Evolutionary conservation across 2,797 vertebrate species (phyloP), one percentile per base, ranked within the genome.

Genomic region (Vipera latastei): DNA sequence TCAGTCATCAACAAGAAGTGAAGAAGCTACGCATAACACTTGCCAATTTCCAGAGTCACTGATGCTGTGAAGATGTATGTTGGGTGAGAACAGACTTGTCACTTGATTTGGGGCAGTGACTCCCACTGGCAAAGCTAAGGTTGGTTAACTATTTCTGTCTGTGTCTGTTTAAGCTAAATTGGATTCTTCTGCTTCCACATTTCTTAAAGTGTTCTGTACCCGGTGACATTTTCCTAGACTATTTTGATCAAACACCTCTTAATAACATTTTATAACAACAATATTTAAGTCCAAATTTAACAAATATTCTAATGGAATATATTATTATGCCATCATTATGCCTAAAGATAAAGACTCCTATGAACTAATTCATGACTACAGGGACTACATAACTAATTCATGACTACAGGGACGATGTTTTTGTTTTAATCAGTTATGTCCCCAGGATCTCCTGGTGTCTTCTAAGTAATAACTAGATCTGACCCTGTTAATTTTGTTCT

Each of bases 1-100:
- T 7, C 91, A 96, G 93, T 95, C 94, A 96, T 96, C 95, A 96
- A 91, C 20, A 93, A 93, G 91, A 96, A 89, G 93, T 90, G 94
- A 94, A 91, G 55, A 95, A 95, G 94, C 95, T 91, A 96, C 92
- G 95, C n/a, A 96, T 93, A 96, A 95, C 94, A 96, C 94, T 97
- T 95, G 96, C 96, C 96, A 96, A 96, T 97, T 97, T 97, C 93
- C 95, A 96, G 95, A 96, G 94, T 91, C 95, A 95, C 92, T 95
- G 96, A 96, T 96, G 96, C 91, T 0, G 93, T 95, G 94, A 97
- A 96, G 96, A 97, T 96, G 44, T 88, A 96, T 95, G 95, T 93
- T 94, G 93, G 95, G 78, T 88, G 93, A 95, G 94, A 95, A 91
- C 48, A 91, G 91, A 57, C 91, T 93, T 96, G 96, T 96, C 96